Conservation (phyloP, 2,113 vertebrate genomes). For the Scartelaos histophorus region DNA sequence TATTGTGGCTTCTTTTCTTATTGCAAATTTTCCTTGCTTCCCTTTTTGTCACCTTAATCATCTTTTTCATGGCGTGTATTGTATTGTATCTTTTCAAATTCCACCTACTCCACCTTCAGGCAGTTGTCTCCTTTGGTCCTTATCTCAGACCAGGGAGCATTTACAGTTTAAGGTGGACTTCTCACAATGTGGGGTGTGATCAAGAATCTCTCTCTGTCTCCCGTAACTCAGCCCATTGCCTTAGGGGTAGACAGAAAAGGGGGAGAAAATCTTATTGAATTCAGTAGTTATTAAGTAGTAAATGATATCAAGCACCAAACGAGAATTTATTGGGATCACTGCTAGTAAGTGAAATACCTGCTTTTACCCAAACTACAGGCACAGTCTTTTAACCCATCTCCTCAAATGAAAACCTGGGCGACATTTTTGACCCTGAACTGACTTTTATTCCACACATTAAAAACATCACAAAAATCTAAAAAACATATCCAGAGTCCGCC, state of each 20-base stretch:
- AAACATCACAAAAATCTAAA: too few species aligned
- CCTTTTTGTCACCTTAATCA: background rate
- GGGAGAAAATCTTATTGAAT: background rate
- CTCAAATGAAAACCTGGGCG: too few species aligned
- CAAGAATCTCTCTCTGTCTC: background rate
- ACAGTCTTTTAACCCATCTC: too few species aligned
- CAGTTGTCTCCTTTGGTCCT: background rate
- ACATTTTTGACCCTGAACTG: too few species aligned
- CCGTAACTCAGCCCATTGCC: background rate
- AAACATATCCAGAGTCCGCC: too few species aligned
- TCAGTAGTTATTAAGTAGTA: background rate
- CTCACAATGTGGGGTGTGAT: constrained; percentile 9
- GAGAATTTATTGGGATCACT: background rate
- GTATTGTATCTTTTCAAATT: background rate
- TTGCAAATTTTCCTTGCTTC: background rate
- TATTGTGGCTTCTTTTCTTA: too few species aligned
- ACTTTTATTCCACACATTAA: too few species aligned
- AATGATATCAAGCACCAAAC: background rate
- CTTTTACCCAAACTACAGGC: too few species aligned
- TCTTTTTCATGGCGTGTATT: background rate
- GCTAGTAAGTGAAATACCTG: too few species aligned
- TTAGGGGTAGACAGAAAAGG: background rate
- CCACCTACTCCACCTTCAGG: background rate
- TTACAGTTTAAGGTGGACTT: constrained; percentile 30
- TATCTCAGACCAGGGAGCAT: constrained; percentile 4